phyloP scores from a whole-genome alignment of 1,140 invertebrate species.

The Tetragonula clypearis region DNA sequence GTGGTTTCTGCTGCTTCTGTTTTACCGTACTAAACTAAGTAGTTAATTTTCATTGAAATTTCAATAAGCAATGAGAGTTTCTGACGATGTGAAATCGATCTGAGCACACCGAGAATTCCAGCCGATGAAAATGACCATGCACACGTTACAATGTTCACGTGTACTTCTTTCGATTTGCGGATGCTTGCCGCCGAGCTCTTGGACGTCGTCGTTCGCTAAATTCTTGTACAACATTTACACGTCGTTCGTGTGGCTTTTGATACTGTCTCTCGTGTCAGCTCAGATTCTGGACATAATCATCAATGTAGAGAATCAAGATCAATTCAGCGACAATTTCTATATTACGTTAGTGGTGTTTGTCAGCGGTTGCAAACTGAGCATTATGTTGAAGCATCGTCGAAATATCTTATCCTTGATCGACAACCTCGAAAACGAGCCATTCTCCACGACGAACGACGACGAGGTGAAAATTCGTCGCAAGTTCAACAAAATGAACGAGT shows the following conservation, averaged over 20 bases:
- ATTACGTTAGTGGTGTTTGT: constrained; percentile 18
- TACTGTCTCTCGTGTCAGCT: constrained; percentile 17
- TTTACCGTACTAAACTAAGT: neutral
- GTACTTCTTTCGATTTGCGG: neutral
- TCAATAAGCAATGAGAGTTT: no score
- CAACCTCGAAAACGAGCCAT: constrained; percentile 39
- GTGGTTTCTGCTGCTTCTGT: neutral
- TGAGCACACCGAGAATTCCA: no score
- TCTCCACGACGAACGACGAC: constrained; percentile 23
- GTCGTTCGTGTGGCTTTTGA: neutral
- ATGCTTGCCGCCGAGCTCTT: constrained; percentile 23
- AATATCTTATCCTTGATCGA: constrained; percentile 13
- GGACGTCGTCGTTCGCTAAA: constrained; percentile 35
- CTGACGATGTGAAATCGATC: neutral
- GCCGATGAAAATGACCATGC: neutral
- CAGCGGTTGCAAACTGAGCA: constrained; percentile 33
- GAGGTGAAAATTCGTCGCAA: constrained; percentile 57
- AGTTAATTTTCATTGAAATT: no score
- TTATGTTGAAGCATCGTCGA: constrained; percentile 19
- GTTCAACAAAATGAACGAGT: constrained; percentile 54
- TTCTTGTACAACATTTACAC: constrained; percentile 35
- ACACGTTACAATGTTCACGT: neutral
- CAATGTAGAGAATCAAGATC: constrained; percentile 35
- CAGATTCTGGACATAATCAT: constrained; percentile 44
- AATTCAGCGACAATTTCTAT: constrained; percentile 52